Percentiles rank a stretch among this genome's conserved stretches.
Conservation (phyloP, 2,113 vertebrate species). For the Protomyctophum bolini region DNA sequence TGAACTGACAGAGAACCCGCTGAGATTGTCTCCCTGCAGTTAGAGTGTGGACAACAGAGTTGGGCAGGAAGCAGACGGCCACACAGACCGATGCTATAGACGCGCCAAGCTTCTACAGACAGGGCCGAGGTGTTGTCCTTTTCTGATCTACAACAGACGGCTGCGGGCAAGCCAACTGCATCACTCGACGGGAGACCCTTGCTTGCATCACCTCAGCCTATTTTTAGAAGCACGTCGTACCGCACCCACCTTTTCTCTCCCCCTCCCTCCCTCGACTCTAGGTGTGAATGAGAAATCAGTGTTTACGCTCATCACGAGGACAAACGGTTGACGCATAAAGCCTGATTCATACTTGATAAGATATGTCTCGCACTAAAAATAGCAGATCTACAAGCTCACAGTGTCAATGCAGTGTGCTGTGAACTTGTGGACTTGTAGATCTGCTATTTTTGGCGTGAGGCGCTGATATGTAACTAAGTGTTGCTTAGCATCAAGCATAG, state of each 20-base stretch:
- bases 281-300: constrained; percentile 28
- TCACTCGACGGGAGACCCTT: constrained; percentile 74
- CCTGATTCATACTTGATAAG: too few species aligned
- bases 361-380: background rate
- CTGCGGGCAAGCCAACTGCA: constrained; percentile 61
- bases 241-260: constrained; percentile 57
- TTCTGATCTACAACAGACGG: constrained; percentile 72
- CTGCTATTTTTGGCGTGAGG: too few species aligned
- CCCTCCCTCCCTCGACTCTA: constrained; percentile 22
- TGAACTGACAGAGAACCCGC: constrained; percentile 43
- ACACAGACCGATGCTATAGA: constrained; percentile 19
- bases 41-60: constrained; percentile 26
- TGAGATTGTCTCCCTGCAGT: constrained; percentile 20
- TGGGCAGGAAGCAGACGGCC: constrained; percentile 25
- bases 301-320: background rate
- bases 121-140: constrained; percentile 59
- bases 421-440: too few species aligned
- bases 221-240: constrained; percentile 68
- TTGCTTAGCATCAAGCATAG: background rate
- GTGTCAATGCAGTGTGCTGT: too few species aligned
- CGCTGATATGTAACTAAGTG: too few species aligned
- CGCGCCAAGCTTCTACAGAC: constrained; percentile 62
- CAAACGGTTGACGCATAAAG: background rate
- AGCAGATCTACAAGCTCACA: too few species aligned
- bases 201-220: constrained; percentile 76